A percentile compares a stretch with the other conserved stretches of the same genome.
Conservation (phyloP, 2,113 vertebrate genomes). For the Leptocoma aspasia region DNA sequence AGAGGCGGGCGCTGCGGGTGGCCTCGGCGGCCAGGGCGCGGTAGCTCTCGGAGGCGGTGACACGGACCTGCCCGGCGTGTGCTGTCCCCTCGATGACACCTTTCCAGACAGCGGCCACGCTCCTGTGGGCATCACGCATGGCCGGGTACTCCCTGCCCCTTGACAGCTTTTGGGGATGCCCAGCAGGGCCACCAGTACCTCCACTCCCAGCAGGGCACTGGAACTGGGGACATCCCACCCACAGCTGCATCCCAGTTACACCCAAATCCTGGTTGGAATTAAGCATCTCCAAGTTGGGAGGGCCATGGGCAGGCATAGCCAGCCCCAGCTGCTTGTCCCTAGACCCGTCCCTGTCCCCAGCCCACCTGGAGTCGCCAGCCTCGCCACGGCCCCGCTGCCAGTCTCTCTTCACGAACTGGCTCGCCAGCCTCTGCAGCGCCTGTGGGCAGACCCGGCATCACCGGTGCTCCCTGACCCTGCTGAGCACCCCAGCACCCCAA, state of each 20-base stretch:
- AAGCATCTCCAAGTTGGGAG: not conserved
- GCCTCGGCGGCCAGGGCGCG: slow-evolving; percentile 70
- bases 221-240: not conserved
- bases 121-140: slow-evolving; percentile 48
- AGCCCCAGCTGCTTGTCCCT: not conserved
- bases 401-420: slow-evolving; percentile 85
- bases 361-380: slow-evolving; percentile 60
- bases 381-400: slow-evolving; percentile 81
- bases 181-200: not conserved
- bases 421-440: slow-evolving; percentile 86
- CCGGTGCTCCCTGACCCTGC: accelerated
- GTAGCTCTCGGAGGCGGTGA: slow-evolving; percentile 77
- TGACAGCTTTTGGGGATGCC: not conserved
- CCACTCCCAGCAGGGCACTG: accelerated
- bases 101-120: slow-evolving; percentile 79
- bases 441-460: not conserved
- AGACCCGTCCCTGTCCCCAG: not conserved
- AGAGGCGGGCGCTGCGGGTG: slow-evolving; percentile 69
- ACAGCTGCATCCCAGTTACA: accelerated
- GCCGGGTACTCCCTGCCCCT: not conserved
- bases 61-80: slow-evolving; percentile 70
- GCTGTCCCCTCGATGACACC: slow-evolving; percentile 79
- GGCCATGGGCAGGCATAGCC: accelerated
- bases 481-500: accelerated
- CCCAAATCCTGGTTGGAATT: not conserved